Percentiles rank a stretch among this genome's conserved stretches.
These are phyloP conservation scores for Psilopsiagon aymara DNA, from an alignment of 2,113 vertebrate species.

Conservation along the genomic window DNA sequence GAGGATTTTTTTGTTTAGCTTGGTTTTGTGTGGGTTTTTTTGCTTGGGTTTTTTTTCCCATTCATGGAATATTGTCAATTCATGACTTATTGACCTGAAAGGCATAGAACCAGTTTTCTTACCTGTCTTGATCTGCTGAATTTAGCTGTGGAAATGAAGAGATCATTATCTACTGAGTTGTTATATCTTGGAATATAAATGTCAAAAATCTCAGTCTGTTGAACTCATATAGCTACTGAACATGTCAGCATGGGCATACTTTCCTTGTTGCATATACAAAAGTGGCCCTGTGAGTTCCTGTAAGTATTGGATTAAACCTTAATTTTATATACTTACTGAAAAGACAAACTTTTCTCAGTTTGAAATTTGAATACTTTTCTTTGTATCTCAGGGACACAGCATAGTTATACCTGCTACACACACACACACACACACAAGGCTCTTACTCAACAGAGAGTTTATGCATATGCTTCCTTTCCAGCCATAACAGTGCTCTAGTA, in stretches of 20 bases:
- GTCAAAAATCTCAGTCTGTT: neutral
- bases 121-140: neutral
- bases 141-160: neutral
- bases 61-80: neutral
- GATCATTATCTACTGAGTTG: neutral
- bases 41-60: neutral
- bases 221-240: neutral
- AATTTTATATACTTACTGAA: neutral
- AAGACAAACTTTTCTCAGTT: neutral
- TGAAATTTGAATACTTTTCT: neutral
- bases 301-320: neutral
- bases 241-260: neutral
- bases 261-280: neutral
- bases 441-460: neutral
- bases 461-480: neutral
- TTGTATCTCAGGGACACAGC: neutral
- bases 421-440: neutral
- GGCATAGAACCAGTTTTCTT: neutral
- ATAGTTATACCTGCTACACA: neutral
- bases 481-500: neutral
- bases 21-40: neutral
- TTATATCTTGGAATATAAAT: neutral
- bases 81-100: conserved; percentile 12
- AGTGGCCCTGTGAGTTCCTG: neutral
- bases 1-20: neutral